These are phyloP conservation scores for Zalophus californianus DNA, from an alignment of 2,797 vertebrate genomes.

Conservation along the genomic window DNA sequence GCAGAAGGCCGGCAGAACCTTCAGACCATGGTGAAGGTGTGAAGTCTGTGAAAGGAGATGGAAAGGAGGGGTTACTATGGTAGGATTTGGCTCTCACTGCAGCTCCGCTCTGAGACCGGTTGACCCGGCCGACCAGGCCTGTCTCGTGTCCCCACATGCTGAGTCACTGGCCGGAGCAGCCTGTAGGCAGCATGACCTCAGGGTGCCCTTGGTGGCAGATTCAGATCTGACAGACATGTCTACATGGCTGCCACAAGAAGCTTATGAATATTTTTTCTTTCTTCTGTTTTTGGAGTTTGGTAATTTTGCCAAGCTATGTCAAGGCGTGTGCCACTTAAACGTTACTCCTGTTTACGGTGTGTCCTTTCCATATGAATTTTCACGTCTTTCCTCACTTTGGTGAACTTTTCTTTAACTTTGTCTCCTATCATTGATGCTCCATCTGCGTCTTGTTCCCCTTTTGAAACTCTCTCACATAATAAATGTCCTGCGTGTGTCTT, in stretches of 20 bases:
- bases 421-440: not conserved
- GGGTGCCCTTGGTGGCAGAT: not conserved
- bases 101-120: not conserved
- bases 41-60: not conserved
- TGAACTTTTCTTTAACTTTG: not conserved
- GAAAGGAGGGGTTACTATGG: not conserved
- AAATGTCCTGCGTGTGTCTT: not conserved
- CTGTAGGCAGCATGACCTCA: not conserved
- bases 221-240: not conserved
- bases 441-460: not conserved
- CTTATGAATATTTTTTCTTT: not conserved
- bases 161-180: not conserved
- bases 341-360: not conserved
- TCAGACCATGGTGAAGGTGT: not conserved
- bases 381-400: not conserved
- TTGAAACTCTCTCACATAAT: not conserved
- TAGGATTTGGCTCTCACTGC: not conserved
- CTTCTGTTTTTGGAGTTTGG: not conserved
- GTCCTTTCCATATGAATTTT: slow-evolving; percentile 19
- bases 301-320: not conserved
- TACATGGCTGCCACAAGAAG: not conserved
- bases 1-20: not conserved
- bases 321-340: not conserved
- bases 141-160: not conserved
- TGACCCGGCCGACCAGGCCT: not conserved